Percentiles rank a stretch among this genome's conserved stretches.
Conservation (phyloP, 2,797 vertebrate genomes). For the Acanthornis magna region DNA sequence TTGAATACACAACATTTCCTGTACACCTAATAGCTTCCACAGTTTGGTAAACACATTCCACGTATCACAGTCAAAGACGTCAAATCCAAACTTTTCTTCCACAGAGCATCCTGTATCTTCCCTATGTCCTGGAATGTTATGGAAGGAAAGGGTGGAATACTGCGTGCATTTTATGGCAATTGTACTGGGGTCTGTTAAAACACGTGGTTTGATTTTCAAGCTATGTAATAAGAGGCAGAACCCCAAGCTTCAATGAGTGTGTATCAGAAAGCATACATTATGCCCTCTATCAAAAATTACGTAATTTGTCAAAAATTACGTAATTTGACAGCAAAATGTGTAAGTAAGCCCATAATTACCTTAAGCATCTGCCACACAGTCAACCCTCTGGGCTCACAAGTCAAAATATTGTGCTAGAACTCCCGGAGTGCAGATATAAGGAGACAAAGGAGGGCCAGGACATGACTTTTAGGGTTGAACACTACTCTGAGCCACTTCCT, state of each 20-base stretch:
- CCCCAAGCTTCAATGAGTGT: background rate
- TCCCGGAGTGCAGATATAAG: background rate
- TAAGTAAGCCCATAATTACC: conserved; percentile 61
- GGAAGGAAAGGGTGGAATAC: background rate
- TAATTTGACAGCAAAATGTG: conserved; percentile 54
- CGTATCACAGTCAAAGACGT: background rate
- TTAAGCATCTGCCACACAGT: conserved; percentile 37
- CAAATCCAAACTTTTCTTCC: background rate
- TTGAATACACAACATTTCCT: background rate
- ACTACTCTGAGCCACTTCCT: background rate
- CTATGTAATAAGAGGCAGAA: background rate
- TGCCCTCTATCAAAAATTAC: conserved; percentile 15
- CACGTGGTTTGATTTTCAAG: background rate
- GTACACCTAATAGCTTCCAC: background rate
- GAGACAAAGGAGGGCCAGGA: conserved; percentile 11
- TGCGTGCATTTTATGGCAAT: background rate
- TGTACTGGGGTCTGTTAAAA: background rate
- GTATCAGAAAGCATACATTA: conserved; percentile 51
- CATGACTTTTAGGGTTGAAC: background rate
- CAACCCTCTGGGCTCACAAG: conserved; percentile 45
- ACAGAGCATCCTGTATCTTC: background rate
- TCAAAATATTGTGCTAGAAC: conserved; percentile 56
- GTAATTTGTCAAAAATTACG: conserved; percentile 23
- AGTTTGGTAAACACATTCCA: conserved; percentile 15
- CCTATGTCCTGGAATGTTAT: background rate